Evolutionary conservation across 2,113 vertebrate species (phyloP).

Genomic region (Megalops atlanticus): DNA sequence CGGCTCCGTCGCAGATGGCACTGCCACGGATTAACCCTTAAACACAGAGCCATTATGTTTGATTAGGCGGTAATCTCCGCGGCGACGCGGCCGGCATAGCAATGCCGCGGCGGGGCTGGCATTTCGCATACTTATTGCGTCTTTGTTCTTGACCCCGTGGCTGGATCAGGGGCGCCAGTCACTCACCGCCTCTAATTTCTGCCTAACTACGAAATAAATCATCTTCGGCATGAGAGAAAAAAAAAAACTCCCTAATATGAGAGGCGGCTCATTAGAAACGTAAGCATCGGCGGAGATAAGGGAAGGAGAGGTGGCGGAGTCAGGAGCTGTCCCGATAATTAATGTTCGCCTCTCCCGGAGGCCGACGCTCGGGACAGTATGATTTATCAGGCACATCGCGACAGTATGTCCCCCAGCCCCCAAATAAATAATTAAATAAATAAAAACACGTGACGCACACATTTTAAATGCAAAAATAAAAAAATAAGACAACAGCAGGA

Average conservation of each 20-base stretch:
- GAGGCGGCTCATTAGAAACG: conserved; percentile 21
- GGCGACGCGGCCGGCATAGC: not conserved
- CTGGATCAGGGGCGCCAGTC: not conserved
- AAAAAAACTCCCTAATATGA: conserved; percentile 13
- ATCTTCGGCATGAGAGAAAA: conserved; percentile 5
- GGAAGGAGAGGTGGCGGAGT: not conserved
- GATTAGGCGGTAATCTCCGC: conserved; percentile 16
- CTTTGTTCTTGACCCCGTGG: conserved; percentile 26
- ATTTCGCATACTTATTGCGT: not conserved
- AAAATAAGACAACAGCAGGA: not conserved
- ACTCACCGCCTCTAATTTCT: conserved; percentile 8
- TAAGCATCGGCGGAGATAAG: not conserved
- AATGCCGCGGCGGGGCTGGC: not conserved
- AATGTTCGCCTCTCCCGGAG: conserved; percentile 6
- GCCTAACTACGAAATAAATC: conserved; percentile 16
- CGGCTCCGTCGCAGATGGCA: not conserved
- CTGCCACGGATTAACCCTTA: conserved; percentile 23
- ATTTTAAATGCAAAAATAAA: not conserved
- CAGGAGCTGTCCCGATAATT: conserved; percentile 27
- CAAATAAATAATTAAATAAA: not conserved
- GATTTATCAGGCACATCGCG: conserved; percentile 23
- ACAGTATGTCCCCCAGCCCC: not conserved
- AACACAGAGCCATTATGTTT: conserved; percentile 17
- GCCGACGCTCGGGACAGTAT: not conserved
- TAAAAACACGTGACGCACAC: too few relatives aligned